Base-by-base conservation (phyloP, 2,888 invertebrate genomes). In the Pimpla rufipes region DNA sequence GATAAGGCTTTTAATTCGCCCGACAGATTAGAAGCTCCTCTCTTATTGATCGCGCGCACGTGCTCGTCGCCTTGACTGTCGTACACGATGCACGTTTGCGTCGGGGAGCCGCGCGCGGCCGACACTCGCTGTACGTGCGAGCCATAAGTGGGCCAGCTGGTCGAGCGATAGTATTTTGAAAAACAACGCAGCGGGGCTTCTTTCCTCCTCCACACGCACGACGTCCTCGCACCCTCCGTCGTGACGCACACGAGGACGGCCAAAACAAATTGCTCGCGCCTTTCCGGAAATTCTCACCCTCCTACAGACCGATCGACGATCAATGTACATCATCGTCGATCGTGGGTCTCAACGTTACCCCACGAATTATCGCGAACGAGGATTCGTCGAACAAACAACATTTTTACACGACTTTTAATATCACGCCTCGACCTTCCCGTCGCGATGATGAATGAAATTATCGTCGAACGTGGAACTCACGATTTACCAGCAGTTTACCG, bases 41-140 rank as follows among this genome's bases (percentile, higher is more conserved):
- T 89, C 79, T 90, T 91, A 91, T 91, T 92, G 91, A 92, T 91
- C 92, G 91, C 81, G 88, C 87, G 88, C 91, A 91, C 91, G 91
- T 91, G 91, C 88, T 91, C 82, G 35, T 91, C 82, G 35, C 23
- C 64, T 79, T 52, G 66, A 35, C 67, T 59, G 81, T 85, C 85
- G 89, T 88, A 75, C 55, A 78, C 62, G 73, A 83, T 74, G 74
- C 64, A 70, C 79, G 74, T 57, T 50, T 64, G 42, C 59, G 37
- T 74, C 50, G 47, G 62, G 23, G 18, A 40, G 50, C 21, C 16
- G 57, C 23, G 59, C 42, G 68, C 29, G 68, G 52, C 42, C 68
- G 75, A 73, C 35, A 57, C 37, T 50, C 37, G 40, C 42, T 16
- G 47, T 67, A 75, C 74, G 64, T 80, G 81, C 82, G 87, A 81